phyloP scores from a whole-genome alignment of 2,113 vertebrate species.

The Albula glossodonta region DNA sequence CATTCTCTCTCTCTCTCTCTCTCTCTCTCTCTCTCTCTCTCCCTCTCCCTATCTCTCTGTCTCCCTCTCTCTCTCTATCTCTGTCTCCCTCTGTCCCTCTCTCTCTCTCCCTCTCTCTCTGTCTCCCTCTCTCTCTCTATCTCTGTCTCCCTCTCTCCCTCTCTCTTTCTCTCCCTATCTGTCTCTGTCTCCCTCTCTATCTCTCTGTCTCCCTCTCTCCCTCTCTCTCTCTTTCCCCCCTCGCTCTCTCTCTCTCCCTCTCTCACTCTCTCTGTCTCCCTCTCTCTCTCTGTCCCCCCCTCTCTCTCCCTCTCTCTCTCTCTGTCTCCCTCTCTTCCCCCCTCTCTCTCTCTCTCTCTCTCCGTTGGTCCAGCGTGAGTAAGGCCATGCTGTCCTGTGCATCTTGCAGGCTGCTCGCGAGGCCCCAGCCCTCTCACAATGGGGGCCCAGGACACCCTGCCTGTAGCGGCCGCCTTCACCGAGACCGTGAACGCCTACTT shows the following conservation, averaged over 20 bases:
- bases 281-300: background rate
- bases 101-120: too few species aligned
- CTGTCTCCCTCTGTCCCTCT: too few species aligned
- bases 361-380: constrained; percentile 3
- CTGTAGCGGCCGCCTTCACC: constrained; percentile 96
- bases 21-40: too few species aligned
- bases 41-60: too few species aligned
- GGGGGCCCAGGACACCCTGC: constrained; percentile 97
- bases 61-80: too few species aligned
- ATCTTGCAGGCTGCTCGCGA: constrained; percentile 85
- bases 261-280: background rate
- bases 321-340: background rate
- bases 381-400: constrained; percentile 32
- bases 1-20: too few species aligned
- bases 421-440: constrained; percentile 97
- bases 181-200: too few species aligned
- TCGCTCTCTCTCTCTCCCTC: too few species aligned
- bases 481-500: constrained; percentile 97
- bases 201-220: too few species aligned
- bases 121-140: too few species aligned
- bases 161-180: background rate
- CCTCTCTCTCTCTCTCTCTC: background rate
- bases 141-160: too few species aligned
- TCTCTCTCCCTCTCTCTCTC: background rate
- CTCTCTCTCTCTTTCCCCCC: background rate